Evolutionary conservation across 2,113 vertebrate species (phyloP).

Genomic region (Falco punctatus): DNA sequence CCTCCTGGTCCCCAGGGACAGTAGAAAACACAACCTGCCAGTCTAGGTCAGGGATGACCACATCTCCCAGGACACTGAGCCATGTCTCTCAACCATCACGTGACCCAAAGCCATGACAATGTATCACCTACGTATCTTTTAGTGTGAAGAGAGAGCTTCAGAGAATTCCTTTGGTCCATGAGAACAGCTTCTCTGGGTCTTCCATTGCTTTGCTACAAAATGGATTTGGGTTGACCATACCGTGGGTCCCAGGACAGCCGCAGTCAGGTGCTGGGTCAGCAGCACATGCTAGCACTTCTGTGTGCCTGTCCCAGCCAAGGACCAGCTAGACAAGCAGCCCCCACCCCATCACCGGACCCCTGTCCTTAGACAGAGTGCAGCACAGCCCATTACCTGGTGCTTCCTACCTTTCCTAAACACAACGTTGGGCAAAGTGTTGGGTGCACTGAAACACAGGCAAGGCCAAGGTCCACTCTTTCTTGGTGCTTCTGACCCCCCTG

Average conservation of each 20-base stretch:
- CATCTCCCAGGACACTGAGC: background rate
- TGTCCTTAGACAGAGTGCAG: background rate
- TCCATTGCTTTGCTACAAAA: background rate
- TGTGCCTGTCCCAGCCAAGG: background rate
- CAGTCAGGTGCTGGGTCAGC: background rate
- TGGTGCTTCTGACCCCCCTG: background rate
- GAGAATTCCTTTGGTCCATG: background rate
- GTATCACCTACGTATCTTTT: accelerated
- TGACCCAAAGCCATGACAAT: accelerated
- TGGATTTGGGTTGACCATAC: background rate
- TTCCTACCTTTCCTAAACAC: background rate
- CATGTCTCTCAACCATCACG: background rate
- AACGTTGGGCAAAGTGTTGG: background rate
- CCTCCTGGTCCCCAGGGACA: background rate
- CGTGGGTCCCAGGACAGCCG: background rate
- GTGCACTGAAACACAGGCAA: background rate
- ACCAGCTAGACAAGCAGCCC: background rate
- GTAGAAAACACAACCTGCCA: background rate
- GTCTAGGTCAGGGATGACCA: background rate
- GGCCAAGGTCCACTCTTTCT: background rate
- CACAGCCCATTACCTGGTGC: background rate
- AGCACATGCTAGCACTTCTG: background rate
- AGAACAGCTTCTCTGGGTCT: background rate
- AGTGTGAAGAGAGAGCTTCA: background rate
- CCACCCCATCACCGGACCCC: background rate